These are phyloP conservation scores for Pteromalus puparum DNA, from an alignment of 1,140 invertebrate species.

Conservation along the genomic window DNA sequence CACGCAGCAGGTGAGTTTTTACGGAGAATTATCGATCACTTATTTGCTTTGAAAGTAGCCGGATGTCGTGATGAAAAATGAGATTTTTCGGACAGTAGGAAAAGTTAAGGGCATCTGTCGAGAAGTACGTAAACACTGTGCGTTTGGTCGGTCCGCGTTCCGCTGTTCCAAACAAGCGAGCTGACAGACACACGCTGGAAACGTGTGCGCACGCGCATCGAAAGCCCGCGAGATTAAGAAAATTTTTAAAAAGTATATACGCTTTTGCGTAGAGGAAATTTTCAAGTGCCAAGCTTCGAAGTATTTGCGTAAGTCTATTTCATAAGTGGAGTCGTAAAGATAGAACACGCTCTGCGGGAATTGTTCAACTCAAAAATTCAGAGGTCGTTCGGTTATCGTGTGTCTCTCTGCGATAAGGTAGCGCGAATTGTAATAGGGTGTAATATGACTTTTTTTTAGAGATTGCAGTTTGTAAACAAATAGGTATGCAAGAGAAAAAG, in stretches of 20 bases:
- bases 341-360: not conserved
- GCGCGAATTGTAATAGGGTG: too few species aligned
- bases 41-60: not conserved
- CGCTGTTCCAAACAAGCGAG: not conserved
- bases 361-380: not conserved
- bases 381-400: constrained; percentile 38
- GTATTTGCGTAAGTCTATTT: not conserved
- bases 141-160: not conserved
- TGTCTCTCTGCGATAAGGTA: constrained; percentile 12
- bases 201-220: not conserved
- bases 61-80: too few species aligned
- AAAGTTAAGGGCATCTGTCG: not conserved
- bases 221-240: not conserved
- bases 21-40: not conserved
- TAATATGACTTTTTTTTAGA: too few species aligned
- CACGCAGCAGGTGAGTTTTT: constrained; percentile 83
- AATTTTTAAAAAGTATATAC: not conserved
- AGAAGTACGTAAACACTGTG: not conserved
- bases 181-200: too few species aligned
- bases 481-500: too few species aligned
- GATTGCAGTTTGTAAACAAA: too few species aligned
- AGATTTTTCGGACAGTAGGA: not conserved
- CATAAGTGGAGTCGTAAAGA: not conserved
- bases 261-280: too few species aligned
- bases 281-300: too few species aligned